Evolutionary conservation across 2,113 vertebrate genomes (phyloP), one percentile per base, ranked within the genome.

Genomic region (Notarius quadriscutis): DNA sequence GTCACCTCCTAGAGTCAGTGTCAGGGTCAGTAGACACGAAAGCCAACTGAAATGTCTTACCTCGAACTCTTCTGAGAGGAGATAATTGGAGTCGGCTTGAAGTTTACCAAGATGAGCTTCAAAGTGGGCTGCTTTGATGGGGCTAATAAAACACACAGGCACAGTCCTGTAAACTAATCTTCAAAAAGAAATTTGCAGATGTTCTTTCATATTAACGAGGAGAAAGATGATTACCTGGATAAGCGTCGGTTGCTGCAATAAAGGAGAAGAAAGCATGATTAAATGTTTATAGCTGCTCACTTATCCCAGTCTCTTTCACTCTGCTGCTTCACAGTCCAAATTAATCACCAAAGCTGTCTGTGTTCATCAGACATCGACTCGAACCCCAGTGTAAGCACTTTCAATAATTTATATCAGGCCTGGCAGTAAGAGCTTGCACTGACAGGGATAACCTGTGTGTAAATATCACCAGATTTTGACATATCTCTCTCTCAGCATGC

Each of bases 21-120:
- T 55, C 50, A n/a, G 57, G 4, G 27, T 17, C 22, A 34, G 14
- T 11, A 57, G 71, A 75, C 17, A 10, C 69, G 63, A 14, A 30
- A 27, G 75, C 84, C 17, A 58, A 69, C 65, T 81, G 81, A 82
- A 2, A 62, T 53, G 25, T 55, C 85, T 84, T 93, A 99, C 98
- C 97, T 99, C 98, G 34, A 98, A 99, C 91, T 99, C 98, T 93
- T 99, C 97, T 12, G 97, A 99, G 11, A 99, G 95, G 89, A 99
- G 96, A 91, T 97, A 99, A 93, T 97, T 97, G 92, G 97, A 99
- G 91, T 99, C 98, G 30, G 97, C 97, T 91, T 97, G 97, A 25
- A 99, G 96, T 90, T 99, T 98, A 91, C 87, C 93, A 89, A 99
- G 97, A 78, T 99, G 96, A 1, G 93, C 96, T 94, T 99, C 97